Evolutionary conservation across 1,140 invertebrate species (phyloP).

Genomic region (Drosophila guanche): DNA sequence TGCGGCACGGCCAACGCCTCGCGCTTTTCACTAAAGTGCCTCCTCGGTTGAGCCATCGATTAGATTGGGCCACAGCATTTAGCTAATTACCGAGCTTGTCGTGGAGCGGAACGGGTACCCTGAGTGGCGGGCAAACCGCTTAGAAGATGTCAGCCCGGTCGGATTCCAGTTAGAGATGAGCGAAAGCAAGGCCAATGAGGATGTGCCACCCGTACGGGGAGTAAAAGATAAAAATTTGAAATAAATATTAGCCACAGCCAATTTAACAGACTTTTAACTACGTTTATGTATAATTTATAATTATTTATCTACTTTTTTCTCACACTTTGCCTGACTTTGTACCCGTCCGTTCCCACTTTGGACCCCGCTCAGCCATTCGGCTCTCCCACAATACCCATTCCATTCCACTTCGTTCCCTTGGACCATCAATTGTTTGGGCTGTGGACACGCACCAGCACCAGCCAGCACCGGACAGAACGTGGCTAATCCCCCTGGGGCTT

Average conservation of each 20-base stretch:
- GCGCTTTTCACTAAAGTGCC: slow-evolving; percentile 69
- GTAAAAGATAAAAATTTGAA: no score
- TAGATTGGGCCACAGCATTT: slow-evolving; percentile 64
- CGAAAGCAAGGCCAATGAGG: no score
- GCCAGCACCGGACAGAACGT: background rate
- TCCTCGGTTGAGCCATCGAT: slow-evolving; percentile 48
- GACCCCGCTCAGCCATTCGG: background rate
- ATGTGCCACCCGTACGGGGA: no score
- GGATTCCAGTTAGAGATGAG: slow-evolving; percentile 17
- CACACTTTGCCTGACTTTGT: no score
- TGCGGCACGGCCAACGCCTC: slow-evolving; percentile 47
- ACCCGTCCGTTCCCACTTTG: no score
- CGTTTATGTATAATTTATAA: no score
- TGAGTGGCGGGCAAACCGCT: slow-evolving; percentile 30
- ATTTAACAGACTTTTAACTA: no score
- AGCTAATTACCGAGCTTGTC: slow-evolving; percentile 61
- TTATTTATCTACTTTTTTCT: no score
- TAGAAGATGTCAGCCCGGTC: slow-evolving; percentile 27
- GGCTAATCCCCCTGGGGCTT: slow-evolving; percentile 26
- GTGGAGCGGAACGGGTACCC: slow-evolving; percentile 8
- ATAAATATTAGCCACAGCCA: no score
- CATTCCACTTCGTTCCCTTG: background rate
- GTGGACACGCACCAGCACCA: slow-evolving; percentile 26
- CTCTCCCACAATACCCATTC: slow-evolving; percentile 3
- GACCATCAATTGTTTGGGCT: slow-evolving; percentile 13